phyloP scores from a whole-genome alignment of 2,113 vertebrate species.

The Myodes glareolus region DNA sequence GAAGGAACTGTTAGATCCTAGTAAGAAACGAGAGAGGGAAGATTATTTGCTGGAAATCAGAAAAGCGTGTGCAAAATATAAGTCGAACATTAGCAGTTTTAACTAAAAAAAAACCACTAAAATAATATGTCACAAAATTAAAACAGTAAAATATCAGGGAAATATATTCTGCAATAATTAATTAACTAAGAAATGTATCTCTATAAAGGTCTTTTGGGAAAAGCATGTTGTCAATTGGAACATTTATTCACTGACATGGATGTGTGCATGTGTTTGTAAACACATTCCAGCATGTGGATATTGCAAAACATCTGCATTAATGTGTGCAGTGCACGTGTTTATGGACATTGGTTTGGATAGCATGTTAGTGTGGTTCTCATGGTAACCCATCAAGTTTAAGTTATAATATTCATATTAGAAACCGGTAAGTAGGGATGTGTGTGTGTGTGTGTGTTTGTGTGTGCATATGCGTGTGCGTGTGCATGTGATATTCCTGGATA shows the following conservation, averaged over 20 bases:
- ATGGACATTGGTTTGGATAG: background rate
- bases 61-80: background rate
- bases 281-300: background rate
- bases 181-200: background rate
- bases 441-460: background rate
- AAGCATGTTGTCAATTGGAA: background rate
- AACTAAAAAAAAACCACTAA: background rate
- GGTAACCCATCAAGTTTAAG: too few species aligned
- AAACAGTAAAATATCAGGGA: background rate
- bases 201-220: background rate
- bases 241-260: background rate
- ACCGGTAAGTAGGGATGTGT: background rate
- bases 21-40: constrained; percentile 4
- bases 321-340: background rate
- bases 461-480: background rate
- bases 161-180: background rate
- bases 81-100: background rate
- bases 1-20: background rate
- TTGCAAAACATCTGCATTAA: background rate
- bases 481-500: background rate
- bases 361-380: background rate
- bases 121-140: background rate
- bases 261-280: background rate
- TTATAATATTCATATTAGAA: background rate
- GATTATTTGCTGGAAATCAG: background rate